Evolutionary conservation across 2,888 invertebrate species (phyloP).

Genomic region (Hybos culiciformis): DNA sequence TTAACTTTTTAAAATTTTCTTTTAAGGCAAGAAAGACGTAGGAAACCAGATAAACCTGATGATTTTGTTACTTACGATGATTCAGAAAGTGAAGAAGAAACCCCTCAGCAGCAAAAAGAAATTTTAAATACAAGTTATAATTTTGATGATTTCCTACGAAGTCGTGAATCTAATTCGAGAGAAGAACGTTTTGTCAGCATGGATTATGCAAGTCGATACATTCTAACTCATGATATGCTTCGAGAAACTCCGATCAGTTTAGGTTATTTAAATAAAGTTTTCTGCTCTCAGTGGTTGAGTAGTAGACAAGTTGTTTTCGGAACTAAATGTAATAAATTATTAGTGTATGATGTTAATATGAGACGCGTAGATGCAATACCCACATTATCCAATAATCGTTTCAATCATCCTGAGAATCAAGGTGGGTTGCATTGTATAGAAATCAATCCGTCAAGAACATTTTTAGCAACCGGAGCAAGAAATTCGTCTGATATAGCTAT

Average conservation of each 20-base stretch:
- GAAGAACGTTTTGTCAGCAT: slow-evolving; percentile 56
- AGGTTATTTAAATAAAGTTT: slow-evolving; percentile 82
- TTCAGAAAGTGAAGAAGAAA: slow-evolving; percentile 75
- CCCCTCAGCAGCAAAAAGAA: slow-evolving; percentile 54
- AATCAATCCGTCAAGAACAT: slow-evolving; percentile 81
- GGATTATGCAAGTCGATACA: slow-evolving; percentile 74
- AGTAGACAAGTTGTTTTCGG: slow-evolving; percentile 92
- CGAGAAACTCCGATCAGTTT: slow-evolving; percentile 70
- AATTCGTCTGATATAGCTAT: slow-evolving; percentile 89
- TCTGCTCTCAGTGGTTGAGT: slow-evolving; percentile 92
- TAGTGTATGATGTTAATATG: slow-evolving; percentile 83
- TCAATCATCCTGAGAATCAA: slow-evolving; percentile 42
- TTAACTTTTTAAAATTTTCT: not conserved
- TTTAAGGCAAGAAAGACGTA: slow-evolving; percentile 50
- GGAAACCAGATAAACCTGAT: slow-evolving; percentile 77
- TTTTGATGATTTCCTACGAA: slow-evolving; percentile 71
- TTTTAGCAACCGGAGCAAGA: slow-evolving; percentile 82
- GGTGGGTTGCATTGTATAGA: slow-evolving; percentile 90
- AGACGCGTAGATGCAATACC: slow-evolving; percentile 81
- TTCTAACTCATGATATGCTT: slow-evolving; percentile 79
- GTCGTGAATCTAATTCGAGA: slow-evolving; percentile 57
- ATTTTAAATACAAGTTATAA: slow-evolving; percentile 68
- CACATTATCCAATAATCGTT: slow-evolving; percentile 52
- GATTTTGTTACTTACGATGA: slow-evolving; percentile 84
- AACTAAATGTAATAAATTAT: slow-evolving; percentile 92